A percentile compares a stretch with the other conserved stretches of the same genome.
These are phyloP conservation scores for Atrichornis clamosus DNA, from an alignment of 2,113 vertebrate species.

Conservation along the genomic window DNA sequence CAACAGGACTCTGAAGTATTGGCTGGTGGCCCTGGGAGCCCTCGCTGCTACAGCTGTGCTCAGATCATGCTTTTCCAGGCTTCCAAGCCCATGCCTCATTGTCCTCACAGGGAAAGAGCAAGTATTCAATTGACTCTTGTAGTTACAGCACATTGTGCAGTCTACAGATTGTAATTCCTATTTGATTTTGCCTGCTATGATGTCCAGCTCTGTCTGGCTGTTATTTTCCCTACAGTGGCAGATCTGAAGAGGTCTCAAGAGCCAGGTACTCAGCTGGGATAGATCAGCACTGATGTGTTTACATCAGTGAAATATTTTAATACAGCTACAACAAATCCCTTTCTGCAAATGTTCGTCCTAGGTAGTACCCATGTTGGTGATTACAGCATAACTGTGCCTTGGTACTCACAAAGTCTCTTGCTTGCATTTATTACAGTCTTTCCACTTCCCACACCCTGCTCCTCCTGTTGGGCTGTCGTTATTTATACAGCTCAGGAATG, in stretches of 20 bases:
- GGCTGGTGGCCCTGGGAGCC: background rate
- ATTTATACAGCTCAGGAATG: background rate
- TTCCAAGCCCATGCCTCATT: background rate
- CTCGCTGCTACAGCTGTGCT: background rate
- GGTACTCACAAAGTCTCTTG: background rate
- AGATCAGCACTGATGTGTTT: background rate
- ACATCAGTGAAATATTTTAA: background rate
- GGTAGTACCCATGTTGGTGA: background rate
- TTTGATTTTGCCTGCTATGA: background rate
- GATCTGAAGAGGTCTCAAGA: background rate
- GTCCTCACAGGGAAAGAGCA: background rate
- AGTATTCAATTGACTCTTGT: background rate
- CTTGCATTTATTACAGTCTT: background rate
- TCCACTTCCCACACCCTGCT: background rate
- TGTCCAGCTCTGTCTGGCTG: background rate
- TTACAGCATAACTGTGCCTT: background rate
- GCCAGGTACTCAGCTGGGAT: background rate
- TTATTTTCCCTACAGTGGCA: background rate
- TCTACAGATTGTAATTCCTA: background rate
- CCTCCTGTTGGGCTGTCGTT: background rate
- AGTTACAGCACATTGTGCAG: background rate
- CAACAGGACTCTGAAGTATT: accelerated
- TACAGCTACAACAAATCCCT: background rate
- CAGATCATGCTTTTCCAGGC: accelerated
- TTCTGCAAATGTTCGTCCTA: background rate